phyloP scores from a whole-genome alignment of 2,888 invertebrate genomes.

The Catotricha subobsoleta region DNA sequence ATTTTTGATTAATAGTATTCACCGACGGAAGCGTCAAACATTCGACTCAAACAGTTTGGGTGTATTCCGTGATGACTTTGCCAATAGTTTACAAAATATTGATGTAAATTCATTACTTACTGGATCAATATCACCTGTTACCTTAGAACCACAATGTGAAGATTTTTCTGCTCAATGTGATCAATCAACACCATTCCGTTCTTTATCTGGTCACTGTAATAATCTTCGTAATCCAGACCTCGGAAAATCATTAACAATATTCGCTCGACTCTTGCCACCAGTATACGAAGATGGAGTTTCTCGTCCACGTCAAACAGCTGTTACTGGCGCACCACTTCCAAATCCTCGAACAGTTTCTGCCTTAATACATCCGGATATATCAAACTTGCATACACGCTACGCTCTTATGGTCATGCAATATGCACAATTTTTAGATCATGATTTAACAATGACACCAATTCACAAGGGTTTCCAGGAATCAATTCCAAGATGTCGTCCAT shows the following conservation, averaged over 20 bases:
- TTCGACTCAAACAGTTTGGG: constrained; percentile 43
- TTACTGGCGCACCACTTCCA: constrained; percentile 60
- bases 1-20: constrained; percentile 19
- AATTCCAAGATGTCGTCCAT: constrained; percentile 74
- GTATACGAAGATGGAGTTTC: constrained; percentile 81
- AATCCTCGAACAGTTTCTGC: constrained; percentile 76
- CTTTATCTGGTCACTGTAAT: constrained; percentile 72
- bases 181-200: constrained; percentile 47
- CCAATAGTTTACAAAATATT: constrained; percentile 59
- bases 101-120: constrained; percentile 54
- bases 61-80: constrained; percentile 42
- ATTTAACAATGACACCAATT: constrained; percentile 84
- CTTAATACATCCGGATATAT: constrained; percentile 79
- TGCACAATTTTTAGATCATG: constrained; percentile 87
- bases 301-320: constrained; percentile 52
- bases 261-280: constrained; percentile 66
- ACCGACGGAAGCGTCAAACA: constrained; percentile 52
- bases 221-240: constrained; percentile 65
- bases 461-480: constrained; percentile 82
- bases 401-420: constrained; percentile 90
- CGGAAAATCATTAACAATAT: constrained; percentile 70
- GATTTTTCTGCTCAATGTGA: constrained; percentile 54
- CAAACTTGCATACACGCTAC: constrained; percentile 72
- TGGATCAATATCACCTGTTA: constrained; percentile 35
- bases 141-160: constrained; percentile 52